A percentile compares a stretch with the other conserved stretches of the same genome.
Conservation (phyloP, 1,140 invertebrate genomes). For the Dendrolimus punctatus region DNA sequence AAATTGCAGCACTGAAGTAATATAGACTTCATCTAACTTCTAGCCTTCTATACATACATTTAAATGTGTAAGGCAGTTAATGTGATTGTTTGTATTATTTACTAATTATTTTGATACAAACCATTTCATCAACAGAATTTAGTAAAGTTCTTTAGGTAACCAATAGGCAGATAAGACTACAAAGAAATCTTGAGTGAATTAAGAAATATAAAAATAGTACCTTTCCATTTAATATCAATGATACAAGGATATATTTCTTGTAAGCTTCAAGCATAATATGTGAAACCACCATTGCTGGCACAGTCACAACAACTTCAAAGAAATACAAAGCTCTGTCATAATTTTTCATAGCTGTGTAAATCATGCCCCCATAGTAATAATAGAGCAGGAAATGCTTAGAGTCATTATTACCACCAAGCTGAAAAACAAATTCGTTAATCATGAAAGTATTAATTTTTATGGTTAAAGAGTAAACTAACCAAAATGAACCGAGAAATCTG, state of each 20-base stretch:
- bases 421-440: conserved; percentile 16
- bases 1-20: too few species aligned
- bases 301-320: conserved; percentile 95
- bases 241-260: conserved; percentile 96
- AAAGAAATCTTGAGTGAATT: neutral
- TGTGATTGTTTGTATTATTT: too few species aligned
- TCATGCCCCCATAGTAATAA: conserved; percentile 98
- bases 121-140: too few species aligned
- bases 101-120: too few species aligned
- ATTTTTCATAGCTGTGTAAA: conserved; percentile 94
- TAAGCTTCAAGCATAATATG: conserved; percentile 98
- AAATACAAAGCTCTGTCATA: conserved; percentile 94
- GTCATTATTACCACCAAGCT: conserved; percentile 87
- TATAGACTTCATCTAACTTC: too few species aligned
- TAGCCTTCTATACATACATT: too few species aligned
- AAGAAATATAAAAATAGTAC: conserved; percentile 51
- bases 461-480: too few species aligned
- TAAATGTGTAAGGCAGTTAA: too few species aligned
- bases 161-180: neutral
- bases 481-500: too few species aligned
- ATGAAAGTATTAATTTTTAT: too few species aligned
- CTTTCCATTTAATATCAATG: conserved; percentile 92
- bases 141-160: neutral
- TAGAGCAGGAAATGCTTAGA: conserved; percentile 94
- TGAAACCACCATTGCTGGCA: conserved; percentile 93